These are phyloP conservation scores for Drosophila burlai DNA, from an alignment of 1,140 invertebrate genomes.

Conservation along the genomic window DNA sequence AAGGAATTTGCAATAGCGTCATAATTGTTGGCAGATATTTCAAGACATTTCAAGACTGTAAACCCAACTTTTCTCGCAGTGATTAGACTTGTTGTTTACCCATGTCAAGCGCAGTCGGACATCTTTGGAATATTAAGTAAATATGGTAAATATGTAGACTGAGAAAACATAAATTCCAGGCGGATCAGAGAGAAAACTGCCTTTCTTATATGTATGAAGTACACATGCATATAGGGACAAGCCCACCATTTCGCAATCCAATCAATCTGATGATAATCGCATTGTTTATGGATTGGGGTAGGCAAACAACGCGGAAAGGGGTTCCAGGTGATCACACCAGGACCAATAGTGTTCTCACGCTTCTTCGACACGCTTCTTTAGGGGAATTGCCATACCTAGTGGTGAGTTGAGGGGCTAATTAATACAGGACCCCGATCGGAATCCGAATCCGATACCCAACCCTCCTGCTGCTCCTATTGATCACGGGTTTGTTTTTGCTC, in stretches of 20 bases:
- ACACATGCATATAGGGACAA: neutral
- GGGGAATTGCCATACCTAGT: constrained; percentile 41
- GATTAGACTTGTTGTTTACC: constrained; percentile 60
- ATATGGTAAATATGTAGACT: constrained; percentile 46
- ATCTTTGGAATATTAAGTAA: constrained; percentile 61
- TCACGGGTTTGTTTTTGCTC: constrained; percentile 42
- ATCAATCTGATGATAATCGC: constrained; percentile 74
- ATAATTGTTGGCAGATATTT: neutral
- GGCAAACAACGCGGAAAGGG: constrained; percentile 40
- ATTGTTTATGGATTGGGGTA: constrained; percentile 71
- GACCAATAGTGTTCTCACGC: constrained; percentile 69
- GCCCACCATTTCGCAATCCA: constrained; percentile 42
- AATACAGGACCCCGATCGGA: constrained; percentile 31
- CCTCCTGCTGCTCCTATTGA: constrained; percentile 45
- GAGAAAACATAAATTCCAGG: constrained; percentile 48
- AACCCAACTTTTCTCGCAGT: constrained; percentile 17
- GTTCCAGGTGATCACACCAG: constrained; percentile 34
- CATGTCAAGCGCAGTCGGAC: constrained; percentile 56
- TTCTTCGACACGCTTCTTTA: constrained; percentile 60
- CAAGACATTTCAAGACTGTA: no score
- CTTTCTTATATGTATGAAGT: neutral
- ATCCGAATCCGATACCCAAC: constrained; percentile 24
- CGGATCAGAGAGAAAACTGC: constrained; percentile 27
- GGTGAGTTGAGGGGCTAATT: constrained; percentile 63
- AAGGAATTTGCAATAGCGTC: constrained; percentile 9